Conservation (phyloP, 2,888 invertebrate species). For the Drosophila dives region DNA sequence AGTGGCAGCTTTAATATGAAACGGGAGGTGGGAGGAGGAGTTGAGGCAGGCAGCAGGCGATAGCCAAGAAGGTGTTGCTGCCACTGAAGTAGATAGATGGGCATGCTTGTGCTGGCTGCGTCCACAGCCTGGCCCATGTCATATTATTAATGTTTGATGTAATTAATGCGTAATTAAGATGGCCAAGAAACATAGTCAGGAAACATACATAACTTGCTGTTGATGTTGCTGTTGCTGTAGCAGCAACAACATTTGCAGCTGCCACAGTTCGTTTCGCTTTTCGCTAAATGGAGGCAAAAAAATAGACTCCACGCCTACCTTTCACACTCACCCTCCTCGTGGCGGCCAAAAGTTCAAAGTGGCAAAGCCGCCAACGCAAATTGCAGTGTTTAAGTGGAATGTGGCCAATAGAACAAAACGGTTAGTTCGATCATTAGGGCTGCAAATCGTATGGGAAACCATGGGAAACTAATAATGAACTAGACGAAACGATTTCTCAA, state of each 20-base stretch:
- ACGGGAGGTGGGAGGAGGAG: constrained; percentile 1
- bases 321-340: constrained; percentile 27
- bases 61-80: constrained; percentile 70
- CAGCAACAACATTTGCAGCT: constrained; percentile 17
- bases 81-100: constrained; percentile 75
- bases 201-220: constrained; percentile 3
- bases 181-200: constrained; percentile 41
- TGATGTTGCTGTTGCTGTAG: constrained; percentile 5
- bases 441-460: constrained; percentile 48
- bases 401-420: constrained; percentile 47
- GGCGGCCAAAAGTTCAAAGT: constrained; percentile 60
- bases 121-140: constrained; percentile 35
- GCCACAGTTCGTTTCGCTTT: constrained; percentile 21
- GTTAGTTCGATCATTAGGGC: constrained; percentile 55
- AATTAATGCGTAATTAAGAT: constrained; percentile 82
- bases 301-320: constrained; percentile 1
- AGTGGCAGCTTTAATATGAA: constrained; percentile 23
- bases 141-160: constrained; percentile 80
- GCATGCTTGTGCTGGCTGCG: constrained; percentile 19
- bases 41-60: constrained; percentile 31
- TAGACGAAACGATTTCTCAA: constrained; percentile 40
- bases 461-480: constrained; percentile 74
- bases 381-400: constrained; percentile 40
- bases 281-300: constrained; percentile 29
- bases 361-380: constrained; percentile 74